Base-by-base conservation (phyloP, 2,888 invertebrate genomes). In the Ophion obscuratus region DNA sequence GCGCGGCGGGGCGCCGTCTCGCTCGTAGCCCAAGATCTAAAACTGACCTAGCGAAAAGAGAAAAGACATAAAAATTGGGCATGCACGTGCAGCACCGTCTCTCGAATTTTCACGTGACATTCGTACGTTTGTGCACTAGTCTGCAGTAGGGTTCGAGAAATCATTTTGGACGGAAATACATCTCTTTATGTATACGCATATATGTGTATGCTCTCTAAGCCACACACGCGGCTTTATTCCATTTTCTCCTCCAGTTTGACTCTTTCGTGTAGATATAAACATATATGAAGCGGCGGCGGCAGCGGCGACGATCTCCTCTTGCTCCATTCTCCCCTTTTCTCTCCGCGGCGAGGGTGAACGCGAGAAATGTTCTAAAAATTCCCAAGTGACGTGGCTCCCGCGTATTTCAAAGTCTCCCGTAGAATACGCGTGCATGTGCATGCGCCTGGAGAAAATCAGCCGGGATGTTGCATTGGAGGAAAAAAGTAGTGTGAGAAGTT, bases 291-390 rank as follows among this genome's bases (percentile, higher is more conserved):
- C 20, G 73, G 59, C 62, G 62, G 24, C 24, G 24, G 24, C 24
- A 0, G 47, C 14, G 6, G 7, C 59, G 61, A 74, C 62, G 62
- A 74, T 17, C 76, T 64, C 53, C 53, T 66, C 31, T 66, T n/a
- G 27, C 6, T 0, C 27, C 9, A 14, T 24, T 36, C 44, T 71
- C 20, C 24, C 47, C 53, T 10, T 64, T 47, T 59, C 17, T 47
- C 75, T 24, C 31, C 11, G 59, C 17, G 10, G 7, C 20, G 61
- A 74, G 64, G 64, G 40, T 24, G 27, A 62, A 75, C 57, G 11
- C 36, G 64, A 75, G 61, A 76, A 76, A 66, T 36, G 76, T 76
- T 76, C 66, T 66, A 76, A 76, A 76, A 76, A 76, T 76, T 76
- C 76, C 20, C 24, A 17, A 53, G 53, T 66, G 76, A 76, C 76